These are phyloP conservation scores for Eutolmus rufibarbis DNA, from an alignment of 2,888 invertebrate genomes.

Conservation along the genomic window DNA sequence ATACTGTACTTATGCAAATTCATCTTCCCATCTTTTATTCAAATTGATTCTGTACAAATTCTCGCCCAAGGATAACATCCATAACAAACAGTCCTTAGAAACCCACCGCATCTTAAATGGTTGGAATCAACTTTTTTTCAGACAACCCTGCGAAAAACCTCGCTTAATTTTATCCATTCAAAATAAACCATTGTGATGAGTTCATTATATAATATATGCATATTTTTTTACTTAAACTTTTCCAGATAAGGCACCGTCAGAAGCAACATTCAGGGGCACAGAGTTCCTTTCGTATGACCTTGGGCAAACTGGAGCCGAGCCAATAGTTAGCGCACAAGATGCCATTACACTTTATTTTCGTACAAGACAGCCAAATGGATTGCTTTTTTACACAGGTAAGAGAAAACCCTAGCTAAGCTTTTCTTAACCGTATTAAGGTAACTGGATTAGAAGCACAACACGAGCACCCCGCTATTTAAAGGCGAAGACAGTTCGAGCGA, in stretches of 20 bases:
- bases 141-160: not conserved
- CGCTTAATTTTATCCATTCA: not conserved
- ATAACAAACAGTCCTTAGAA: not conserved
- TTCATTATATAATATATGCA: not conserved
- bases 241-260: slow-evolving; percentile 90
- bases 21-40: not conserved
- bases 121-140: not conserved
- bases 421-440: not conserved
- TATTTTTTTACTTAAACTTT: slow-evolving; percentile 12
- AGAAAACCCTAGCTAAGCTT: not conserved
- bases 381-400: slow-evolving; percentile 91
- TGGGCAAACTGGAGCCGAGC: slow-evolving; percentile 83
- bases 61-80: not conserved
- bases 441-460: slow-evolving; percentile 15
- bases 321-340: slow-evolving; percentile 89
- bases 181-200: not conserved
- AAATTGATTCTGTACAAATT: not conserved
- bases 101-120: not conserved
- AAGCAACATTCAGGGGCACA: slow-evolving; percentile 90
- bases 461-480: not conserved
- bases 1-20: not conserved
- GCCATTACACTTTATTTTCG: slow-evolving; percentile 91
- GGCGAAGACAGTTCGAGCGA: not conserved
- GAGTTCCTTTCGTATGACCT: slow-evolving; percentile 93
- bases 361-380: slow-evolving; percentile 87